These are phyloP conservation scores for Liolophura sinensis DNA, from an alignment of 1,140 invertebrate species.

Conservation along the genomic window DNA sequence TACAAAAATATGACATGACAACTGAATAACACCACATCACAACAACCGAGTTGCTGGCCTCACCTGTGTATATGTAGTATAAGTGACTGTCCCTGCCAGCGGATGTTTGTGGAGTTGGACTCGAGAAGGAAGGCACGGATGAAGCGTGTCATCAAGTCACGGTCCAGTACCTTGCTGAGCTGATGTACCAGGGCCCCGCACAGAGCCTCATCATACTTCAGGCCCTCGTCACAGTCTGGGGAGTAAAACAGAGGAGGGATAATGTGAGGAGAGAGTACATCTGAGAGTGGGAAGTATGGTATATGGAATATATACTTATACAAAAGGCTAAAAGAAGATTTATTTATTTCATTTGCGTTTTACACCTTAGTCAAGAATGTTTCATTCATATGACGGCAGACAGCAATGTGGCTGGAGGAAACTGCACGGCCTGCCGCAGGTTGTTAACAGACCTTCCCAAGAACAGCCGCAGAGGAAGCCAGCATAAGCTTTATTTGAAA, in stretches of 20 bases:
- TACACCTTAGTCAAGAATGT: too few species aligned
- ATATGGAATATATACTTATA: too few species aligned
- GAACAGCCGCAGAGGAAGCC: too few species aligned
- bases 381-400: too few species aligned
- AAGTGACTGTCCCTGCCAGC: conserved; percentile 88
- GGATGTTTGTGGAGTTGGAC: conserved; percentile 87
- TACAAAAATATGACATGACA: neutral
- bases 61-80: conserved; percentile 56
- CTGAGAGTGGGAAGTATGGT: neutral
- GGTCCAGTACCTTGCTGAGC: conserved; percentile 72
- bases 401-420: too few species aligned
- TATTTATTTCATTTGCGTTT: too few species aligned
- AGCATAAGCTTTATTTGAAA: too few species aligned
- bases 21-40: neutral
- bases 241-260: conserved; percentile 27
- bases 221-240: conserved; percentile 83
- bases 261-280: neutral
- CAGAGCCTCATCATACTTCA: conserved; percentile 75
- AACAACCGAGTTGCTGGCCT: neutral
- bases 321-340: too few species aligned
- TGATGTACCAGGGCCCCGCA: conserved; percentile 72
- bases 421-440: too few species aligned
- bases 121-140: conserved; percentile 89
- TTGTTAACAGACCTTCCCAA: too few species aligned
- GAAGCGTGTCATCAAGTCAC: conserved; percentile 74